phyloP scores from a whole-genome alignment of 2,113 vertebrate species.

The Colius striatus region DNA sequence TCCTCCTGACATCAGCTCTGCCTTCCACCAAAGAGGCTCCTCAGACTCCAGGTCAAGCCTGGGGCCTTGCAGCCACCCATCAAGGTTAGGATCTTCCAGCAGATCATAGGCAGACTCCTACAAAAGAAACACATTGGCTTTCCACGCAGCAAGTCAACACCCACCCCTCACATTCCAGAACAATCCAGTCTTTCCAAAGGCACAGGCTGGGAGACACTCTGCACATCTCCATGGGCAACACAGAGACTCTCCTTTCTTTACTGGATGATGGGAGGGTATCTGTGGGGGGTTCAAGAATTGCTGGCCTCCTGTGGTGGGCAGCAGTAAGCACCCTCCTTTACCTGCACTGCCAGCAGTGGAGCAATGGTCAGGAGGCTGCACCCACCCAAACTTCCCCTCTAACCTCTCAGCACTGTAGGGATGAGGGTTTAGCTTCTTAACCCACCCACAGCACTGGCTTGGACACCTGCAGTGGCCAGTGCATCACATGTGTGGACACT shows the following conservation, averaged over 20 bases:
- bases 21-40: background rate
- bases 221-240: no score
- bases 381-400: background rate
- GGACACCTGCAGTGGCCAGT: background rate
- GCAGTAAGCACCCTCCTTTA: accelerated
- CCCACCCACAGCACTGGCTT: no score
- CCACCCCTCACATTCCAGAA: background rate
- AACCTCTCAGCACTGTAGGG: background rate
- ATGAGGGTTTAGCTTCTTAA: background rate
- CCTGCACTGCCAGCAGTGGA: background rate
- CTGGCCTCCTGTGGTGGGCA: background rate
- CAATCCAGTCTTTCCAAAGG: background rate
- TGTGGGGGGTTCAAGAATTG: background rate
- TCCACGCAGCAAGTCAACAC: background rate
- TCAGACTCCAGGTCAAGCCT: background rate
- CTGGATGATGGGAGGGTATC: background rate
- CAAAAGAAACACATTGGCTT: background rate
- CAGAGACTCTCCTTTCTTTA: background rate
- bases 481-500: accelerated
- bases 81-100: background rate
- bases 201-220: no score
- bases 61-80: background rate
- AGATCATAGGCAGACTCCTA: background rate
- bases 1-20: background rate
- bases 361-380: background rate